A percentile compares a stretch with the other conserved stretches of the same genome.
Evolutionary conservation across 2,888 invertebrate species (phyloP).

Genomic region (Euzetes globulus): DNA sequence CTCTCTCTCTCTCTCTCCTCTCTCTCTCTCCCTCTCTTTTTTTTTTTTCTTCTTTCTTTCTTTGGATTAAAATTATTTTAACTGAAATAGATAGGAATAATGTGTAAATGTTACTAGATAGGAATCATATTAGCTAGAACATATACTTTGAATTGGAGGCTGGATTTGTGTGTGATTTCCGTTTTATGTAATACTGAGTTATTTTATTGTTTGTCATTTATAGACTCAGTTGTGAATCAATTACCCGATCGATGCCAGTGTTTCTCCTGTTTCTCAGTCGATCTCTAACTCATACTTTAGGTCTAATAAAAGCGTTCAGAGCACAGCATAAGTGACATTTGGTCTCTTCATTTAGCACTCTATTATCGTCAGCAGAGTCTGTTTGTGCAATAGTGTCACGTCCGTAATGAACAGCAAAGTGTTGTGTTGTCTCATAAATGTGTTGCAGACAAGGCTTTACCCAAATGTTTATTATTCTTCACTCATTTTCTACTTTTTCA

Average conservation of each 20-base stretch:
- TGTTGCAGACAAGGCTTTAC: background rate
- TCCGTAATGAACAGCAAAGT: constrained; percentile 4
- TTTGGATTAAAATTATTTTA: no score
- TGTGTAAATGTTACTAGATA: no score
- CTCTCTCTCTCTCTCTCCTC: no score
- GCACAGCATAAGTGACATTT: background rate
- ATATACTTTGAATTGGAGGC: no score
- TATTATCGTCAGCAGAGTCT: background rate
- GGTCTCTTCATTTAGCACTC: constrained; percentile 6
- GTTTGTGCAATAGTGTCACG: constrained; percentile 15
- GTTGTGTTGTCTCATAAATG: background rate
- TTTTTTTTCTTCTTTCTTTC: no score
- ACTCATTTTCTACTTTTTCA: background rate
- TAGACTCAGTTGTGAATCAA: constrained; percentile 6
- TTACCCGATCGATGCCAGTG: background rate
- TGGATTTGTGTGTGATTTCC: background rate
- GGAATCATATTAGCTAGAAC: no score
- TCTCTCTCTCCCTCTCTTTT: no score
- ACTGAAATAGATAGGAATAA: no score
- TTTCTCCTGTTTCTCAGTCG: background rate
- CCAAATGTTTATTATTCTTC: background rate
- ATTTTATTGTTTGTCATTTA: background rate
- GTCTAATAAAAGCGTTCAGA: background rate
- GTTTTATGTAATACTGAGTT: background rate
- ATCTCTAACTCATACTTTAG: background rate